phyloP scores from a whole-genome alignment of 2,888 invertebrate species.

The Mayetiola destructor region DNA sequence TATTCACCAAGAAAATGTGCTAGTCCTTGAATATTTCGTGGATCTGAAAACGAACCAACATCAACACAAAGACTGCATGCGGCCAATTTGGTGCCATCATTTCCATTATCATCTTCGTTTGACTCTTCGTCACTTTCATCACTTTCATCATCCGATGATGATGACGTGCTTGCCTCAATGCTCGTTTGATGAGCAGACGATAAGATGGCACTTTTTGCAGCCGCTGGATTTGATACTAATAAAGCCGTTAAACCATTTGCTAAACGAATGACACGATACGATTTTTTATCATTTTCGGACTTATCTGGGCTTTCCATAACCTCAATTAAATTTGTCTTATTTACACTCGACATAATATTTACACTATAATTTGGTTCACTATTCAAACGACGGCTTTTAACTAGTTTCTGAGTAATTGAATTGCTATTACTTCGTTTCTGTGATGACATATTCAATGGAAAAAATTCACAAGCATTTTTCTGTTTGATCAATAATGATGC shows the following conservation, averaged over 20 bases:
- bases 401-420: not conserved
- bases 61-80: constrained; percentile 63
- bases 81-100: constrained; percentile 36
- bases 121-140: constrained; percentile 16
- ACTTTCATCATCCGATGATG: constrained; percentile 27
- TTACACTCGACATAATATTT: too few relatives aligned
- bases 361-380: too few relatives aligned
- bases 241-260: constrained; percentile 56
- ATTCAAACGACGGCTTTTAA: not conserved
- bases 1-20: constrained; percentile 56
- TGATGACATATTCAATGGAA: not conserved
- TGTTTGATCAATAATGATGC: too few relatives aligned
- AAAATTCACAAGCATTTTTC: not conserved
- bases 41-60: constrained; percentile 68
- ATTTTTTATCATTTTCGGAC: constrained; percentile 61
- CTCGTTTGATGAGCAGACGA: not conserved
- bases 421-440: not conserved
- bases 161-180: constrained; percentile 18
- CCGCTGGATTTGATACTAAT: constrained; percentile 49
- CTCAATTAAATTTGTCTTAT: not conserved
- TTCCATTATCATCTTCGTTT: constrained; percentile 20
- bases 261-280: constrained; percentile 35
- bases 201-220: too few relatives aligned
- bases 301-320: constrained; percentile 47
- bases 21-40: constrained; percentile 57